Conservation (phyloP, 2,113 vertebrate species). For the Piaya cayana region DNA sequence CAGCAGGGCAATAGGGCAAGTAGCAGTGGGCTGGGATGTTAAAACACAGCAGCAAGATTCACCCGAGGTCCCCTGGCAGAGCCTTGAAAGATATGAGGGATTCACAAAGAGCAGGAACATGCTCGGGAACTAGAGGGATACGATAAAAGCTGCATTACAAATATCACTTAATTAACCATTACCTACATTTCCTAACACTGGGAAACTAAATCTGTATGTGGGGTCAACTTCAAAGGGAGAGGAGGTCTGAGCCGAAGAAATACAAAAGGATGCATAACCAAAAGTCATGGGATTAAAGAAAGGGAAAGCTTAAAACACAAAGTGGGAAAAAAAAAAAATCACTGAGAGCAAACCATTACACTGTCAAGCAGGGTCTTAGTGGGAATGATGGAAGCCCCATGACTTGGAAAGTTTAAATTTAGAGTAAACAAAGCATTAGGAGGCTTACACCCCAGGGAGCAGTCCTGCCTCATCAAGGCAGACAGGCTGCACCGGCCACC, state of each 20-base stretch:
- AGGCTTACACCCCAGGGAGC: not conserved
- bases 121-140: not conserved
- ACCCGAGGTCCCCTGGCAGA: not conserved
- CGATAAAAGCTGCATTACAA: not conserved
- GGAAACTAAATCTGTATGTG: not conserved
- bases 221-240: conserved; percentile 39
- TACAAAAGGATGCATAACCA: conserved; percentile 31
- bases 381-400: conserved; percentile 31
- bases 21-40: not conserved
- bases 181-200: conserved; percentile 27
- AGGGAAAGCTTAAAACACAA: conserved; percentile 37
- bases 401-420: conserved; percentile 50
- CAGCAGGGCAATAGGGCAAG: not conserved
- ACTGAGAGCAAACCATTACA: not conserved
- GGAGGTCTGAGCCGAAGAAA: not conserved
- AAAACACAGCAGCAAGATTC: not conserved
- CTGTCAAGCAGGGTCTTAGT: conserved; percentile 17
- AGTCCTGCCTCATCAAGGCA: conserved; percentile 1
- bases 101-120: not conserved
- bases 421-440: conserved; percentile 57
- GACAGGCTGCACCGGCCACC: not conserved
- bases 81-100: not conserved
- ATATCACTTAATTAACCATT: conserved; percentile 41
- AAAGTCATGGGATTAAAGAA: conserved; percentile 48
- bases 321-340: not conserved